Evolutionary conservation across 2,888 invertebrate genomes (phyloP), one percentile per base, ranked within the genome.

Genomic region (Oasisia sp.): DNA sequence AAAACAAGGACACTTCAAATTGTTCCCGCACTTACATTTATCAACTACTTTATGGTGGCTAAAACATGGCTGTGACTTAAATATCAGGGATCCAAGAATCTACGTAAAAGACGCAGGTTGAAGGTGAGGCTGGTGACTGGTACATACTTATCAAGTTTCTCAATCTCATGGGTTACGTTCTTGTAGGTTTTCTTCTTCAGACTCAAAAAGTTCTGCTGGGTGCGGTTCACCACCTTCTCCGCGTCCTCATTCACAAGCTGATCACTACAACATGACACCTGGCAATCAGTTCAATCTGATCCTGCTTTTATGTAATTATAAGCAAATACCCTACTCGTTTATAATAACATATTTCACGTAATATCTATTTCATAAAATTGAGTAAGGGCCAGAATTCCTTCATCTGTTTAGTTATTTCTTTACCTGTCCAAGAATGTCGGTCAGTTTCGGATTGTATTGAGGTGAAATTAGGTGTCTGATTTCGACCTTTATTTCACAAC

Each of bases 121-220:
- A 50, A 50, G 50, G 50, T 7, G 9, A 50, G 50, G 14, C 50
- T 50, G 50, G 9, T 9, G 38, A 38, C 38, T 4, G 38, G 38
- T 38, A 38, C 38, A 38, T 92, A 94, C 94, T 94, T 94, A 58
- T 94, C 94, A 32, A 94, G 92, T 92, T 94, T 94, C 91, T 94
- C 93, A 1, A 95, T 91, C 89, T 94, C 94, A 27, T 93, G 93
- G 11, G 93, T 93, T 58, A 93, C 93, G 89, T 94, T 94, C 91
- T 89, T 74, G 8, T 74, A 74, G 5, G 89, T 38, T 27, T 74
- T 32, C 19, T 74, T 38, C 89, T 91, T 91, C 89, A 91, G 19
- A 32, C 27, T 32, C 32, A 44, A 14, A 32, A 89, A 89, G 89
- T 91, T 89, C 32, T 91, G 44, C 38, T 91, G 32, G 8, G 89